Evolutionary conservation across 2,113 vertebrate genomes (phyloP).

Genomic region (Arvicanthis niloticus): DNA sequence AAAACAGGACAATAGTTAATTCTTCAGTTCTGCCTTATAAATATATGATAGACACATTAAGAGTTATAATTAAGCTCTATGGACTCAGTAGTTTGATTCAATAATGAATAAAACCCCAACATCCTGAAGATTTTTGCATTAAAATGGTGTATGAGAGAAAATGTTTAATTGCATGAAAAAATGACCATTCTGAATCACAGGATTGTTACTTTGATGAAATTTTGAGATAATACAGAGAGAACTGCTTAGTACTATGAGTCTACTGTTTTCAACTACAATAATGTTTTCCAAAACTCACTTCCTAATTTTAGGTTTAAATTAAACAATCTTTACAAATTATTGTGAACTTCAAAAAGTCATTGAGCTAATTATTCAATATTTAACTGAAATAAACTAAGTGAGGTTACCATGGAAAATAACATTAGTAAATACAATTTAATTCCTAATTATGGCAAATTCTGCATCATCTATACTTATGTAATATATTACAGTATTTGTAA

Average conservation of each 20-base stretch:
- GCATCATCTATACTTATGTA: constrained; percentile 3
- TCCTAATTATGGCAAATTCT: not conserved
- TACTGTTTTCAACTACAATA: not conserved
- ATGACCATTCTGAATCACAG: constrained; percentile 68
- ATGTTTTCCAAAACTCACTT: constrained; percentile 18
- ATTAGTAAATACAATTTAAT: not conserved
- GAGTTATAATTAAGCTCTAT: constrained; percentile 79
- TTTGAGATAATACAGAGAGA: constrained; percentile 60
- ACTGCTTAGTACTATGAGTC: constrained; percentile 32
- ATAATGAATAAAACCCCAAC: constrained; percentile 79
- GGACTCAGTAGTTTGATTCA: constrained; percentile 76
- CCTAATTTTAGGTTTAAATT: constrained; percentile 60
- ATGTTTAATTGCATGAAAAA: constrained; percentile 77
- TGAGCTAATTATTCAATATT: constrained; percentile 16
- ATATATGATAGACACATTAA: constrained; percentile 77
- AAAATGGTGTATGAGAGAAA: constrained; percentile 38
- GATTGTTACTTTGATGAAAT: constrained; percentile 63
- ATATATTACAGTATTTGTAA: not conserved
- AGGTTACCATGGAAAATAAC: not conserved
- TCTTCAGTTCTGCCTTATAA: constrained; percentile 69
- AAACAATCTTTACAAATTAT: constrained; percentile 66
- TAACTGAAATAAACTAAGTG: constrained; percentile 18
- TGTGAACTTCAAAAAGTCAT: constrained; percentile 63
- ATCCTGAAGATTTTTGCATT: constrained; percentile 72
- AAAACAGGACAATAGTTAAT: constrained; percentile 80